phyloP scores from a whole-genome alignment of 2,888 invertebrate genomes.

The Ophion ellenae region DNA sequence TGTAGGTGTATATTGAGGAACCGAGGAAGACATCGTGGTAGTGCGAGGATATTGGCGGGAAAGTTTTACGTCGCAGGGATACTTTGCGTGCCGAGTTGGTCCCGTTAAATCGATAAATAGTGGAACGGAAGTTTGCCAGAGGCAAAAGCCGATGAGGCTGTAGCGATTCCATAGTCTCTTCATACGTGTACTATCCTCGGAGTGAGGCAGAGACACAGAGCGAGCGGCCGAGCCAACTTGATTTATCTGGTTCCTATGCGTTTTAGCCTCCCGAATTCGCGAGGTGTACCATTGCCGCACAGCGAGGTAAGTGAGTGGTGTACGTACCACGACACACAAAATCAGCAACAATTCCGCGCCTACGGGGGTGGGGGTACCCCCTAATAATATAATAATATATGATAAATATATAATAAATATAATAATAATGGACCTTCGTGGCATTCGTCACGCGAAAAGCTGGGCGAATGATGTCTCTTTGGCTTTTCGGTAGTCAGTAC shows the following conservation, averaged over 20 bases:
- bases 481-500: too few relatives aligned
- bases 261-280: conserved; percentile 39
- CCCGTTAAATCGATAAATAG: conserved; percentile 66
- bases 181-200: conserved; percentile 9
- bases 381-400: too few relatives aligned
- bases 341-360: neutral
- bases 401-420: too few relatives aligned
- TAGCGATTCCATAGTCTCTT: conserved; percentile 22
- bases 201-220: neutral
- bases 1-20: conserved; percentile 26
- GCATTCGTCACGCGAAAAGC: too few relatives aligned
- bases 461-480: too few relatives aligned
- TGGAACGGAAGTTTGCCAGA: conserved; percentile 48
- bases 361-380: neutral
- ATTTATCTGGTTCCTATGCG: conserved; percentile 60
- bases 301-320: conserved; percentile 45
- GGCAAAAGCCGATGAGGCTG: conserved; percentile 52
- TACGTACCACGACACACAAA: too few relatives aligned
- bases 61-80: conserved; percentile 46
- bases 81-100: conserved; percentile 54
- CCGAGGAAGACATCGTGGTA: neutral
- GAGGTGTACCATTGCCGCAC: conserved; percentile 12
- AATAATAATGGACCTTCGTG: neutral
- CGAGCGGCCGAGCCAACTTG: conserved; percentile 9
- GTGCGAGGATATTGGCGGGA: conserved; percentile 23